Base-by-base conservation (phyloP, 35 echinoderm and acorn worm species). In the Holothuria glaberrima region DNA sequence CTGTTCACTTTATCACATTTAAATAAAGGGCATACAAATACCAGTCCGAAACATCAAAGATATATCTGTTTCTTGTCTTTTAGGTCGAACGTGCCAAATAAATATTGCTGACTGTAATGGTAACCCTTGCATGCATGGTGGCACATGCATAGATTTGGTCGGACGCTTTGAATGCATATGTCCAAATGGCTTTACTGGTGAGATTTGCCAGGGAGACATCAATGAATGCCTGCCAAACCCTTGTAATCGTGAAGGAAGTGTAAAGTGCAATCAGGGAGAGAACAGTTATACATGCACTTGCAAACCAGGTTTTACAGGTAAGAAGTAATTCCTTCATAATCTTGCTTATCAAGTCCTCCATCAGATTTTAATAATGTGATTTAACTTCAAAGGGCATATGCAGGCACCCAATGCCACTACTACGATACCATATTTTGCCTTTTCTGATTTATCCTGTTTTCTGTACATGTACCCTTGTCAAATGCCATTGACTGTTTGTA, bases 221-320 rank as follows among this genome's bases (percentile, higher is more conserved):
- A 78, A 78, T 24, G 74, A 78, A 48, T 78, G 74, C 38, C 44
- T 9, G n/a, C 16, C 22, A 25, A 14, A 30, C 33, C 84, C 58
- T 22, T 87, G 59, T 29, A 66, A 17, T 35, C 30, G 1, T 19
- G 16, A 17, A 61, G 64, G 64, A 13, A 63, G 31, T 18, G 2
- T 12, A 2, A 87, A 63, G 34, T 87, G 38, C 34, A n/a, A 48
- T 19, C 74, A 78, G 38, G 74, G 74, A 48, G 5, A n/a, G 5
- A 78, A 87, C 66, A 87, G n/a, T 16, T 87, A 87, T 27, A 87
- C 84, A 17, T 87, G 84, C 62, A 62, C 19, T 5, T 87, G 84
- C 41, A 33, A 14, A n/a, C 13, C 58, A 41, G 84, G 84, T 46
- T 87, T 41, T 45, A 87, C 84, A 30, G 84, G 84, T 68, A 67